Percentiles rank a stretch among this genome's conserved stretches.
Conservation (phyloP, 2,113 vertebrate species). For the Protobothrops mucrosquamatus region DNA sequence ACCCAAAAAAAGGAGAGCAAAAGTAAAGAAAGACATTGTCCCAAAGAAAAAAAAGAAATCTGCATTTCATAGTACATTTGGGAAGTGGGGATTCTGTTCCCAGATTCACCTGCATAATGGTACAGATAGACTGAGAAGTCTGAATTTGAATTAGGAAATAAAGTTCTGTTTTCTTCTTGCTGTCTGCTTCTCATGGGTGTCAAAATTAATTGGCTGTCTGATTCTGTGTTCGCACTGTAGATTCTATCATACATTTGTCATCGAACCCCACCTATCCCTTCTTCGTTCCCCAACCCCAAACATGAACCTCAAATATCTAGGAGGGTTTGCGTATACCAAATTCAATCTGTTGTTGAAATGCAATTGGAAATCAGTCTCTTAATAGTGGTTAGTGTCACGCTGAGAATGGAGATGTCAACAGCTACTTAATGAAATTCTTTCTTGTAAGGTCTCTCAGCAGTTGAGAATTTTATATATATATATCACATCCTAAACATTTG, state of each 20-base stretch:
- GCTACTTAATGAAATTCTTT: slow-evolving; percentile 41
- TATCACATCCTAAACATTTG: slow-evolving; percentile 46
- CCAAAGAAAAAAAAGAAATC: background rate
- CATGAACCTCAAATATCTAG: slow-evolving; percentile 37
- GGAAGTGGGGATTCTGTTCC: background rate
- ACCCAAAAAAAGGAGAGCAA: background rate
- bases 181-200: background rate
- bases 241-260: slow-evolving; percentile 24
- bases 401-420: slow-evolving; percentile 42
- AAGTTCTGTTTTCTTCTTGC: background rate
- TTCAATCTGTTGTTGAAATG: slow-evolving; percentile 50
- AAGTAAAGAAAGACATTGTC: background rate
- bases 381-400: slow-evolving; percentile 12
- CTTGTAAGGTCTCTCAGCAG: slow-evolving; percentile 9
- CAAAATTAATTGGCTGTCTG: background rate
- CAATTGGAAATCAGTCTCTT: slow-evolving; percentile 49
- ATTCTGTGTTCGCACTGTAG: slow-evolving; percentile 6
- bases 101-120: background rate
- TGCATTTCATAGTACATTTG: background rate
- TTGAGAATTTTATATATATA: background rate
- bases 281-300: slow-evolving; percentile 35
- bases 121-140: background rate
- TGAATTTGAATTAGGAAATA: slow-evolving; percentile 45
- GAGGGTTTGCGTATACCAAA: slow-evolving; percentile 31
- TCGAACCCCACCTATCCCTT: background rate